Base-by-base conservation (phyloP, 2,888 invertebrate species). In the Eilema sororculum region DNA sequence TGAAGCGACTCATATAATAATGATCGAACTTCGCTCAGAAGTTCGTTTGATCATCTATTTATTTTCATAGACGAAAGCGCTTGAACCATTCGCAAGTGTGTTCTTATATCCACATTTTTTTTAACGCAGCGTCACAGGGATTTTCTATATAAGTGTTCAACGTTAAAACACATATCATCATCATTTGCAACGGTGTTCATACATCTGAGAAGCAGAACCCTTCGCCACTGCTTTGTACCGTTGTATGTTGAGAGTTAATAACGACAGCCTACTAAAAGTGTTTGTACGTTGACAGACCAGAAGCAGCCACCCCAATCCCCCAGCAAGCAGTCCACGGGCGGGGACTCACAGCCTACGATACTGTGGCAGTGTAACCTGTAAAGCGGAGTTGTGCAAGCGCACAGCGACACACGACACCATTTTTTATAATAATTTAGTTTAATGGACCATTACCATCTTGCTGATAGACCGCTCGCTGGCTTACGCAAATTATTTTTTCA, bases 321-420 rank as follows among this genome's bases (percentile, higher is more conserved):
- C 97, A 96, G 96, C 96, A 97, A 97, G 97, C 97, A 95, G 92
- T 91, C 94, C 95, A 94, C 93, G 93, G 96, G 95, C 94, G 97
- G 96, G 98, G 98, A 97, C 97, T 98, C 98, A 98, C 98, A 98
- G 97, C 98, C 98, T 98, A 98, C 98, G 98, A 98, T 98, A 98
- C 98, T 98, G 98, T 98, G 98, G 98, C 98, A 98, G 98, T 98
- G 98, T 98, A 98, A 98, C 96, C 97, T 98, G 97, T 98, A 98
- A 97, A 93, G 88, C 84, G 87, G 74, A 75, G 73, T 66, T 64
- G 71, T 79, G 80, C 78, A 74, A 71, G 70, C 77, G 69, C 79
- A 66, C 81, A 70, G 78, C 82, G 78, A 83, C 84, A 81, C 81
- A 81, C 69, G 24, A 60, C 71, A 69, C 78, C 69, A 70, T 68